Conservation (phyloP, 2,797 vertebrate genomes). For the Heterohyrax brucei region DNA sequence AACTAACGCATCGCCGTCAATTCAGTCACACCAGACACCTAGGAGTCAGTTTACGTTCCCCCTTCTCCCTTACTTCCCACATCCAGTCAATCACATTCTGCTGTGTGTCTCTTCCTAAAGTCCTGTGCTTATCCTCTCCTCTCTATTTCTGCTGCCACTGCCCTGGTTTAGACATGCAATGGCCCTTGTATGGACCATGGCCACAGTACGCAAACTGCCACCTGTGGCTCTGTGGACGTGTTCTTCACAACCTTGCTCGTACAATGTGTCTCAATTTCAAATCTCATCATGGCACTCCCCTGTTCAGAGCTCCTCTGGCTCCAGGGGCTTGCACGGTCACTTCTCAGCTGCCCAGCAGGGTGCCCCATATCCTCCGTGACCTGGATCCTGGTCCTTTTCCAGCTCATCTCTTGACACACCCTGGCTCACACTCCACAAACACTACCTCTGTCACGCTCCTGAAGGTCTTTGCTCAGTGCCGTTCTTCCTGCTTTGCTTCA, state of each 20-base stretch:
- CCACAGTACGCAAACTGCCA: rapidly evolving
- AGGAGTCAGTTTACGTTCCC: conserved; percentile 1
- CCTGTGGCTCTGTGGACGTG: not conserved
- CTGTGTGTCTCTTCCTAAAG: not conserved
- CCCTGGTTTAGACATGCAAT: not conserved
- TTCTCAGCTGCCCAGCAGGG: not conserved
- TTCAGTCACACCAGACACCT: not conserved
- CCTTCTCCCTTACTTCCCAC: not conserved
- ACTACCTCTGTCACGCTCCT: not conserved
- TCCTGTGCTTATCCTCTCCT: not conserved
- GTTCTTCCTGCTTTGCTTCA: not conserved
- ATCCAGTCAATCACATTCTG: not conserved
- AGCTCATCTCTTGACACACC: not conserved
- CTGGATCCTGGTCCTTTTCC: not conserved
- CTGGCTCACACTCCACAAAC: not conserved
- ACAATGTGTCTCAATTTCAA: not conserved
- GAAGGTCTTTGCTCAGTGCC: not conserved
- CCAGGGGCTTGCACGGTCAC: not conserved
- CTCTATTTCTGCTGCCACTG: rapidly evolving
- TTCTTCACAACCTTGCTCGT: not conserved
- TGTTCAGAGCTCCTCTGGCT: not conserved
- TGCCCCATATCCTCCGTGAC: not conserved
- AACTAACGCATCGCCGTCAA: not conserved
- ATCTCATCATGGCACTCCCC: not conserved
- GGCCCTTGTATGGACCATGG: not conserved